A percentile compares a stretch with the other conserved stretches of the same genome.
Conservation (phyloP, 2,888 invertebrate genomes). For the Yponomeuta malinellus region DNA sequence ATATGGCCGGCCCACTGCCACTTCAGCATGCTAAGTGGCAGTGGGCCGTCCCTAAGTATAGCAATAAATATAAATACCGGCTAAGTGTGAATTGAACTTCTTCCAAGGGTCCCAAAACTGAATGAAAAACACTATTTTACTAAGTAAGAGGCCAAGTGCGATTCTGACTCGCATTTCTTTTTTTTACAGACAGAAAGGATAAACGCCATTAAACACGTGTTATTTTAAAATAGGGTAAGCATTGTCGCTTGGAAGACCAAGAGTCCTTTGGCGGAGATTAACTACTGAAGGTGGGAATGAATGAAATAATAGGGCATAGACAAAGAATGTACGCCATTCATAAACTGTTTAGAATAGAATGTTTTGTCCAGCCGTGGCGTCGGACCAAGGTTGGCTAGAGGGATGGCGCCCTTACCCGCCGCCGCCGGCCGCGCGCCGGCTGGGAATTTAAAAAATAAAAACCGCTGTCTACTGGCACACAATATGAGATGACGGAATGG, state of each 20-base stretch:
- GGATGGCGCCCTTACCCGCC: background rate
- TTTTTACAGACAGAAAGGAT: too few relatives aligned
- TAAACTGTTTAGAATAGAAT: slow-evolving; percentile 21
- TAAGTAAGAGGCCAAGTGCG: too few relatives aligned
- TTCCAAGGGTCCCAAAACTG: too few relatives aligned
- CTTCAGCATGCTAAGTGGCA: too few relatives aligned
- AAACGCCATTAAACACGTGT: too few relatives aligned
- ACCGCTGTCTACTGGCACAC: background rate
- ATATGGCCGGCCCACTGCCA: too few relatives aligned
- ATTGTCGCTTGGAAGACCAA: background rate
- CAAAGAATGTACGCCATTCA: slow-evolving; percentile 34
- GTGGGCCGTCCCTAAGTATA: too few relatives aligned
- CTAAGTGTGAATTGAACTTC: too few relatives aligned
- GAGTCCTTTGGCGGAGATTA: slow-evolving; percentile 14
- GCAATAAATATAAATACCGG: too few relatives aligned
- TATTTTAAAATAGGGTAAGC: background rate
- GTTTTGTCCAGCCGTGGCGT: background rate
- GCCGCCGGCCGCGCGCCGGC: background rate
- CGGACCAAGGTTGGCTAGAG: background rate
- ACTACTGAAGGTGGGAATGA: slow-evolving; percentile 30
- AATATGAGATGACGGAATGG: slow-evolving; percentile 2
- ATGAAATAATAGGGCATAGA: slow-evolving; percentile 23
- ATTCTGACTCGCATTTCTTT: too few relatives aligned
- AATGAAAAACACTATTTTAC: too few relatives aligned
- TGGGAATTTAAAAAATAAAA: background rate